A percentile compares a stretch with the other conserved stretches of the same genome.
phyloP scores from a whole-genome alignment of 2,888 invertebrate species.

The Ormyrus rosae region DNA sequence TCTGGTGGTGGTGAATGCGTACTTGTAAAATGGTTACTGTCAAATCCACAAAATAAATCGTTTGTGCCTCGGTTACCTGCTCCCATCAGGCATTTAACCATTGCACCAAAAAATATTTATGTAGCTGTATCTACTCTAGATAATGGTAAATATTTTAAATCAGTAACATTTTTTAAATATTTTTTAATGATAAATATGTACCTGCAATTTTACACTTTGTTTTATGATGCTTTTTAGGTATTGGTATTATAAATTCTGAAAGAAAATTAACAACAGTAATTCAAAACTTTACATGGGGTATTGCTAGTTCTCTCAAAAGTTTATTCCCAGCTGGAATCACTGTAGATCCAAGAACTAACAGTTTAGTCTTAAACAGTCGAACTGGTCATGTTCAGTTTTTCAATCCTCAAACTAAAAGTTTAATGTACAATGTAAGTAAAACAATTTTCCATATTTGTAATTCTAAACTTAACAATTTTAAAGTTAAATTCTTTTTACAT shows the following conservation, averaged over 20 bases:
- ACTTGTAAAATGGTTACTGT: conserved; percentile 85
- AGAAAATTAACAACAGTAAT: conserved; percentile 79
- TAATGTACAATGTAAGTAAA: conserved; percentile 83
- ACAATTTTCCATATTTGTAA: conserved; percentile 1
- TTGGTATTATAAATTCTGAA: conserved; percentile 79
- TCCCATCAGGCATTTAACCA: conserved; percentile 80
- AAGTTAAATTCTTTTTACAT: conserved; percentile 17
- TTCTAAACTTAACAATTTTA: conserved; percentile 25
- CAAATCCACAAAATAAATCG: conserved; percentile 76
- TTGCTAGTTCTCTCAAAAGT: conserved; percentile 72
- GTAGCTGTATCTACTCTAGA: conserved; percentile 83
- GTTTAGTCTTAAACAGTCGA: conserved; percentile 84
- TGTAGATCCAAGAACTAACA: conserved; percentile 81
- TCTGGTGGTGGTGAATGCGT: conserved; percentile 89
- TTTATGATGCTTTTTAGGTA: conserved; percentile 65
- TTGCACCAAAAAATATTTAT: conserved; percentile 81
- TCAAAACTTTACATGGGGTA: conserved; percentile 83
- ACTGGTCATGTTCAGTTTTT: conserved; percentile 87
- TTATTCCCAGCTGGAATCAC: conserved; percentile 79
- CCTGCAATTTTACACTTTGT: background rate
- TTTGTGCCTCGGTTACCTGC: conserved; percentile 85
- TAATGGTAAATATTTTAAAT: conserved; percentile 77
- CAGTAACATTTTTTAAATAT: background rate
- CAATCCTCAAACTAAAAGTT: conserved; percentile 80
- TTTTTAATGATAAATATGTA: too few species aligned